Evolutionary conservation across 2,888 invertebrate species (phyloP).

Genomic region (Listrodromus nycthemerus): DNA sequence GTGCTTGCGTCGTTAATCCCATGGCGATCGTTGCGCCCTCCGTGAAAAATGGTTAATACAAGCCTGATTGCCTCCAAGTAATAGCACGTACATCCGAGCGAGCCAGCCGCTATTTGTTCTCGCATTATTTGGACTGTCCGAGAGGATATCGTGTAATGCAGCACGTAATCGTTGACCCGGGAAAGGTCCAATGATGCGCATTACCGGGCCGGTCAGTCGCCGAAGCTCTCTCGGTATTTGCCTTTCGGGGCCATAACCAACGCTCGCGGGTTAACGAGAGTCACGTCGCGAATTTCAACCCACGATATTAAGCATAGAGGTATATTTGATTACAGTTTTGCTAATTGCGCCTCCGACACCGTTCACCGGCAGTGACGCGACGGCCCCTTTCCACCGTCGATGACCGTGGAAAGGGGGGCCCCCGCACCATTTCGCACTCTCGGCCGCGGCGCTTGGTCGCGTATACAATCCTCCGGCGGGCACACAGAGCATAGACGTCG

Average conservation of each 20-base stretch:
- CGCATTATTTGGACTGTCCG: conserved; percentile 52
- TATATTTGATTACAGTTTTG: conserved; percentile 78
- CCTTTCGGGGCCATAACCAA: conserved; percentile 37
- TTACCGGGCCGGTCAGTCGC: conserved; percentile 14
- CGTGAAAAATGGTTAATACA: too few relatives aligned
- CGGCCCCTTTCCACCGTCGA: neutral
- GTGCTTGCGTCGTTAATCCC: too few relatives aligned
- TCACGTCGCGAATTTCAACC: conserved; percentile 67
- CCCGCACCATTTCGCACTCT: conserved; percentile 49
- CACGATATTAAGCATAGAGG: conserved; percentile 71
- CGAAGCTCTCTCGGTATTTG: conserved; percentile 49
- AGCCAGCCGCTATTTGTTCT: conserved; percentile 46
- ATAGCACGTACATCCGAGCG: conserved; percentile 16
- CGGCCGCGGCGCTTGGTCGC: conserved; percentile 25
- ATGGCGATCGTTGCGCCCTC: too few relatives aligned
- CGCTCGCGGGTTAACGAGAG: conserved; percentile 70
- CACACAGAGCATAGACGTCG: conserved; percentile 4
- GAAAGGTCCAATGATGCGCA: conserved; percentile 47
- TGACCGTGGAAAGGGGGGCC: neutral
- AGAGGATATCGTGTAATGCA: conserved; percentile 30
- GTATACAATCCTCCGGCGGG: conserved; percentile 29
- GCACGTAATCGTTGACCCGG: conserved; percentile 56
- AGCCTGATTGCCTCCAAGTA: neutral
- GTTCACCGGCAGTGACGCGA: neutral
- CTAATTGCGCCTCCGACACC: conserved; percentile 73